Evolutionary conservation across 1,140 invertebrate species (phyloP), one percentile per base, ranked within the genome.

Genomic region (Diachasma alloeum): DNA sequence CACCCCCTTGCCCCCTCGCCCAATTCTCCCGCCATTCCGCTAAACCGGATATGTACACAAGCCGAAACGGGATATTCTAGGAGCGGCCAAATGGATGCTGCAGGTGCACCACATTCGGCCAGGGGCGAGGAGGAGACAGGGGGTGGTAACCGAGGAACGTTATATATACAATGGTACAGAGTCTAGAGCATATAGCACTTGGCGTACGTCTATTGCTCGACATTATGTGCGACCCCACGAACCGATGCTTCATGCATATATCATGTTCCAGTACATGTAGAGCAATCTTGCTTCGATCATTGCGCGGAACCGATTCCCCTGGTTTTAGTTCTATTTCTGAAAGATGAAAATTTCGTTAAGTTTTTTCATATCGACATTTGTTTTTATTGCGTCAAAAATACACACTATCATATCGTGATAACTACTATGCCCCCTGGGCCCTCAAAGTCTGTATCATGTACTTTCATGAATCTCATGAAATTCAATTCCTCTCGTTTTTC

Each of bases 21-120:
- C 31, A 31, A 63, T 63, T 63, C 59, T 19, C 59, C 24, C 15
- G 59, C 22, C 48, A 63, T 63, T 63, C 19, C 19, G 24, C 24
- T 63, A 26, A 63, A 63, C 59, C 59, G 59, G 24, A 63, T 63
- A 63, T 63, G 59, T 63, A 63, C 59, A 63, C 24, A 63, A 63
- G 19, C 59, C 59, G 17, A 63, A 63, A 63, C 59, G 59, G 19
- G 59, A 63, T 63, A 63, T 63, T 63, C 59, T 15, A 53, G 59
- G 22, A 63, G 48, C 48, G 22, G 24, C 59, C 59, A 63, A 63
- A 63, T 63, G 22, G 24, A 63, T 63, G 24, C 59, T 63, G 59
- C 59, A 63, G 59, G 59, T 63, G 59, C 22, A 63, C 59, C 59
- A 19, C 59, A 63, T 53, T 17, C 31, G 31, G 31, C 31, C 31